Percentiles rank a stretch among this genome's conserved stretches.
Conservation (phyloP, 2,113 vertebrate species). For the Archilochus colubris region DNA sequence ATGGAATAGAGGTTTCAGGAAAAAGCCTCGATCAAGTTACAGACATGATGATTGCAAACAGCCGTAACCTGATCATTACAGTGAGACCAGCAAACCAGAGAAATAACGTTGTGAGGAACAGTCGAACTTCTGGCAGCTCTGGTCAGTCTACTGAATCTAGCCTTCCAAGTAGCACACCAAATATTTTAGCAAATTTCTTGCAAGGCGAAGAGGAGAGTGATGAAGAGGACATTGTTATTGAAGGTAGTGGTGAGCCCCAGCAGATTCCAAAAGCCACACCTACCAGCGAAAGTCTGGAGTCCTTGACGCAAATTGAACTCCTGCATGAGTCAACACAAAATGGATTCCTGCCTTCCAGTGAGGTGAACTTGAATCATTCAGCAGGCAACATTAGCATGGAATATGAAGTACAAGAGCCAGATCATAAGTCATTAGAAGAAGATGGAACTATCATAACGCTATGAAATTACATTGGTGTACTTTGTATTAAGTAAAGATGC, state of each 20-base stretch:
- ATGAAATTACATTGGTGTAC: constrained; percentile 66
- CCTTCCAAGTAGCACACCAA: constrained; percentile 76
- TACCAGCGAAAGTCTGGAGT: constrained; percentile 77
- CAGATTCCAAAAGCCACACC: constrained; percentile 74
- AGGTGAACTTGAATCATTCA: constrained; percentile 67
- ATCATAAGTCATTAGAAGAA: constrained; percentile 85
- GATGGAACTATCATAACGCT: constrained; percentile 96
- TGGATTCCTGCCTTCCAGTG: constrained; percentile 79
- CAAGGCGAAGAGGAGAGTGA: constrained; percentile 90
- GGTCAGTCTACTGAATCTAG: constrained; percentile 93
- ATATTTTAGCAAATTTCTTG: constrained; percentile 81
- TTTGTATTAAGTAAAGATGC: neutral
- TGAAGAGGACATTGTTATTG: constrained; percentile 92
- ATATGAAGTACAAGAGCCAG: constrained; percentile 63
- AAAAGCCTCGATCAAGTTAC: constrained; percentile 98
- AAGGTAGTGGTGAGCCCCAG: constrained; percentile 78
- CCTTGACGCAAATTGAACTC: constrained; percentile 83
- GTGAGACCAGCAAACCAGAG: constrained; percentile 97
- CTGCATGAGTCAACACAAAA: constrained; percentile 84
- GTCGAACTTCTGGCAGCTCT: constrained; percentile 90
- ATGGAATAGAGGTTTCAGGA: constrained; percentile 94
- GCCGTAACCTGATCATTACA: constrained; percentile 96
- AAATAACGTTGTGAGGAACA: constrained; percentile 90
- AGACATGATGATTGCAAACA: constrained; percentile 99
- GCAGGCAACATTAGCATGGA: constrained; percentile 63